These are phyloP conservation scores for Drosophila kepulauana DNA, from an alignment of 1,140 invertebrate genomes.

Conservation along the genomic window DNA sequence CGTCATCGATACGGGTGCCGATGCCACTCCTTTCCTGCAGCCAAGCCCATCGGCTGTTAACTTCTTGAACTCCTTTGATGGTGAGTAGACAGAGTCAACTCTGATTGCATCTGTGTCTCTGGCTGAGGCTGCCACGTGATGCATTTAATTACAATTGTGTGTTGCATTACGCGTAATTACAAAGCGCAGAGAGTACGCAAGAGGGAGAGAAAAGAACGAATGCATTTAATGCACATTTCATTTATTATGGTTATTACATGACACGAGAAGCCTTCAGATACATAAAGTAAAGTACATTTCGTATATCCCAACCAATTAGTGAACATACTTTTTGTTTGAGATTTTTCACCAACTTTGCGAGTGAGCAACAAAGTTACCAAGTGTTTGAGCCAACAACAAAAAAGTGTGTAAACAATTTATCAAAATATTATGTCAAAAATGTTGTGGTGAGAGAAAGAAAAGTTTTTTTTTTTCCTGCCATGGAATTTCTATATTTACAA, in stretches of 20 bases:
- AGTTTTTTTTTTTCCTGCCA: conserved; percentile 21
- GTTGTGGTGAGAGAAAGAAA: conserved; percentile 50
- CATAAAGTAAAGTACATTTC: too few relatives aligned
- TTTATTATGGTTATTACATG: conserved; percentile 52
- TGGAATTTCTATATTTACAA: conserved; percentile 52
- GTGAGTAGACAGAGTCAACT: conserved; percentile 49
- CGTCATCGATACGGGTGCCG: conserved; percentile 75
- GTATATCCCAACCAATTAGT: conserved; percentile 19
- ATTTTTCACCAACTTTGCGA: conserved; percentile 1
- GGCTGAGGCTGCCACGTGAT: conserved; percentile 14
- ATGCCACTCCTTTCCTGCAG: conserved; percentile 71
- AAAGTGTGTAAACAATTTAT: conserved; percentile 67
- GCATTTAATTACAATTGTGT: conserved; percentile 14
- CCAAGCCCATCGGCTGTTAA: conserved; percentile 58
- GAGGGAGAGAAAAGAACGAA: neutral
- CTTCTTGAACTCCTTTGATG: conserved; percentile 76
- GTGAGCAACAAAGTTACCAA: neutral
- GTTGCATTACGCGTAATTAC: conserved; percentile 45
- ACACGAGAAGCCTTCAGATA: conserved; percentile 9
- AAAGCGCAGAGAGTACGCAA: neutral
- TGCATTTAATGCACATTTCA: conserved; percentile 60
- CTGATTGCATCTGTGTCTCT: neutral
- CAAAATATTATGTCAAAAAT: conserved; percentile 78
- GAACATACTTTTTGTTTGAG: conserved; percentile 6
- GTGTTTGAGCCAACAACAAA: neutral